phyloP scores from a whole-genome alignment of 2,113 vertebrate genomes.

The Thamnaconus septentrionalis region DNA sequence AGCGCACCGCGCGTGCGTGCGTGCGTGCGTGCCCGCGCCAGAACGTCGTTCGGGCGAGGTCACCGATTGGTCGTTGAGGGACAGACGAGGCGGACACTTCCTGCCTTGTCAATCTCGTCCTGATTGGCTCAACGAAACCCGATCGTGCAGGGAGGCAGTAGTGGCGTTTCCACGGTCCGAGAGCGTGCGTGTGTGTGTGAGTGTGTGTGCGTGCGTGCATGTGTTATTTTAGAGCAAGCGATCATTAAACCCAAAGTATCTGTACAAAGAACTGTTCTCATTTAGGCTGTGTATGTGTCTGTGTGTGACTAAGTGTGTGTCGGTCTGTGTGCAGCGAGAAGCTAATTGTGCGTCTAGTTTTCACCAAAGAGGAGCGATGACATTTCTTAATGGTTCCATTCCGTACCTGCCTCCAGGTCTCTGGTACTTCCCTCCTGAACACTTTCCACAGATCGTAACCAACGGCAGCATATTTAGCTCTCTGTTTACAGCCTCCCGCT shows the following conservation, averaged over 20 bases:
- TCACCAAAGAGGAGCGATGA: constrained; percentile 6
- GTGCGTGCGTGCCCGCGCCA: constrained; percentile 49
- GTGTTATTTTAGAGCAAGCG: constrained; percentile 30
- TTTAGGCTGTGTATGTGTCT: not conserved
- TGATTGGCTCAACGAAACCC: constrained; percentile 45
- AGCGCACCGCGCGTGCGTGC: constrained; percentile 29
- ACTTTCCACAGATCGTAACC: too few relatives aligned
- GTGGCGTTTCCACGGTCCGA: too few relatives aligned
- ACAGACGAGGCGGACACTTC: constrained; percentile 55
- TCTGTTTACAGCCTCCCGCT: too few relatives aligned
- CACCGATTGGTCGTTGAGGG: constrained; percentile 66
- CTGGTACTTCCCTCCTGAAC: too few relatives aligned
- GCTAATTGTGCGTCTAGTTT: constrained; percentile 23
- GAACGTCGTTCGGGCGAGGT: constrained; percentile 61
- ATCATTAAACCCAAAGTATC: constrained; percentile 22
- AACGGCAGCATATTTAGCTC: too few relatives aligned
- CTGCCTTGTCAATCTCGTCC: constrained; percentile 38
- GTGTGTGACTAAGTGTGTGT: too few relatives aligned
- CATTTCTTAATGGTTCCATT: not conserved
- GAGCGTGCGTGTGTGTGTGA: too few relatives aligned
- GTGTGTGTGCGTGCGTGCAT: too few relatives aligned
- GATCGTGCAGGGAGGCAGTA: too few relatives aligned
- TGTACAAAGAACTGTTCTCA: not conserved
- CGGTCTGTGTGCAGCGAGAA: not conserved
- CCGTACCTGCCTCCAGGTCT: too few relatives aligned